Evolutionary conservation across 1,140 invertebrate genomes (phyloP).

Genomic region (Bombus superbus): DNA sequence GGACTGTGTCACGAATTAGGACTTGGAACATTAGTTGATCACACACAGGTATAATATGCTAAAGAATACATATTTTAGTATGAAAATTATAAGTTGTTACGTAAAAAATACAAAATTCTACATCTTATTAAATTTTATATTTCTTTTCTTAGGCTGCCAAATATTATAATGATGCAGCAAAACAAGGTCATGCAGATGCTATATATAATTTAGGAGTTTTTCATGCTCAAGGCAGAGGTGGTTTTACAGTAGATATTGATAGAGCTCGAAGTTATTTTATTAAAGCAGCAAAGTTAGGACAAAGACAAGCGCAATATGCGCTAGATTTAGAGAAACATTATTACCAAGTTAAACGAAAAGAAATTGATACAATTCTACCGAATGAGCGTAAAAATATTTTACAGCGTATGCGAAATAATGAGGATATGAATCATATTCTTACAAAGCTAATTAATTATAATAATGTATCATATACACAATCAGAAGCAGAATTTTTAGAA

Average conservation of each 20-base stretch:
- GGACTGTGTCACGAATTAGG: conserved; percentile 86
- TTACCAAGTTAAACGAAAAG: conserved; percentile 24
- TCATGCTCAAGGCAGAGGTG: conserved; percentile 85
- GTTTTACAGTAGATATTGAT: conserved; percentile 78
- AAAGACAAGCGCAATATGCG: conserved; percentile 83
- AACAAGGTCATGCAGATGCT: conserved; percentile 84
- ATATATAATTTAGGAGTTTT: conserved; percentile 87
- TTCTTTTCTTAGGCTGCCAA: conserved; percentile 84
- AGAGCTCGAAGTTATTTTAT: conserved; percentile 82
- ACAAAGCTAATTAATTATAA: conserved; percentile 55
- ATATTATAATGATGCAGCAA: conserved; percentile 84
- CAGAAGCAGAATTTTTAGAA: conserved; percentile 12
- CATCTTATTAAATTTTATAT: conserved; percentile 12
- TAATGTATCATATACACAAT: background rate
- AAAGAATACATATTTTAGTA: background rate
- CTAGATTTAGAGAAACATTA: conserved; percentile 73
- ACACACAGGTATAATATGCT: conserved; percentile 80
- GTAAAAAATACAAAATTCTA: background rate
- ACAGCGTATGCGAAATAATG: conserved; percentile 9
- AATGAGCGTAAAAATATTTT: conserved; percentile 11
- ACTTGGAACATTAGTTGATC: conserved; percentile 84
- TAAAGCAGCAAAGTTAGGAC: conserved; percentile 84
- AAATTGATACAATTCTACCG: background rate
- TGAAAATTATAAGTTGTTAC: conserved; percentile 26
- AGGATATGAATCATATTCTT: conserved; percentile 31